phyloP scores from a whole-genome alignment of 2,113 vertebrate genomes.

The Halcyon malimbica region DNA sequence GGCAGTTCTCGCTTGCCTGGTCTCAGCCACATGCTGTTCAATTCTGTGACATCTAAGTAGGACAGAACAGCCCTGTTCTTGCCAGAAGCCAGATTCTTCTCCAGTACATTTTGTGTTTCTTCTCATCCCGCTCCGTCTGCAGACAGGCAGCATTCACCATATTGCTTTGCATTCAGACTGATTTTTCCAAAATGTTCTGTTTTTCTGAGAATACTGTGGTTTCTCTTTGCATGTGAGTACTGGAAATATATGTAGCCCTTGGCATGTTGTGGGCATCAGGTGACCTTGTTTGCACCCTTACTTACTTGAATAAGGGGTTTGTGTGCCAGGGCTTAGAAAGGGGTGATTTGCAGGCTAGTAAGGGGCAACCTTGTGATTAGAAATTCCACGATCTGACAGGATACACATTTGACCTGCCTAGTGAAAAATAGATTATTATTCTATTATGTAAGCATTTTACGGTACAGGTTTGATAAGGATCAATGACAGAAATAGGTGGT shows the following conservation, averaged over 20 bases:
- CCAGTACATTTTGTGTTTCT: not conserved
- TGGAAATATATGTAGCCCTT: not conserved
- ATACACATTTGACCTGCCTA: conserved; percentile 25
- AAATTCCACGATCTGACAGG: conserved; percentile 37
- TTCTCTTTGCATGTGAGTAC: not conserved
- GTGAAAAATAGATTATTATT: conserved; percentile 19
- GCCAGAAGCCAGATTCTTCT: conserved; percentile 4
- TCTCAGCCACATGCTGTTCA: not conserved
- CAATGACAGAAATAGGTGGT: not conserved
- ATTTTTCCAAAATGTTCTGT: not conserved
- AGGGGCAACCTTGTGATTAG: conserved; percentile 39
- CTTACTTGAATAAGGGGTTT: conserved; percentile 47
- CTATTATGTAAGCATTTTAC: not conserved
- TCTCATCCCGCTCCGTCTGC: not conserved
- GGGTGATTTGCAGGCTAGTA: conserved; percentile 40
- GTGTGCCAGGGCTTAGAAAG: conserved; percentile 41
- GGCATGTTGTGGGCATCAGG: not conserved
- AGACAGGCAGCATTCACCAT: not conserved
- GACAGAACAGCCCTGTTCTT: not conserved
- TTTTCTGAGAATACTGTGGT: not conserved
- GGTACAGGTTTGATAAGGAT: not conserved
- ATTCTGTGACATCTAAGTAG: not conserved
- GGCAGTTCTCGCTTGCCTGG: not conserved
- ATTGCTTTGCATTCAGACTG: not conserved
- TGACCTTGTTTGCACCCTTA: conserved; percentile 60